These are phyloP conservation scores for Pseudomyrmex gracilis DNA, from an alignment of 1,140 invertebrate species.

Conservation along the genomic window DNA sequence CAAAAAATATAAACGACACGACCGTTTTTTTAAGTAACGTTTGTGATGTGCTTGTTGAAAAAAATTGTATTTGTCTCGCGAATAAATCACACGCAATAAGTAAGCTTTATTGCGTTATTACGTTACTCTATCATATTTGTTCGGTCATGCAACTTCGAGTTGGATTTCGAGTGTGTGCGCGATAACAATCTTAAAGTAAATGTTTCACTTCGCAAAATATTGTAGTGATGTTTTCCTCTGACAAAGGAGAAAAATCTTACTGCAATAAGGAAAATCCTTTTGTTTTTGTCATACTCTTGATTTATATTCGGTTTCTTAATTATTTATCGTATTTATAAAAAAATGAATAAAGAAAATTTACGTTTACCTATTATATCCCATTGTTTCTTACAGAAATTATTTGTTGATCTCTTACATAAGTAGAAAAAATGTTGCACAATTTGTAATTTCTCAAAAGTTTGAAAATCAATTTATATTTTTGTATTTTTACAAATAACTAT, in stretches of 20 bases:
- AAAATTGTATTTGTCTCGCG: not conserved
- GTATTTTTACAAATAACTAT: not conserved
- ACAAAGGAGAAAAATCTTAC: slow-evolving; percentile 7
- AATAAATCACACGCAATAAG: slow-evolving; percentile 9
- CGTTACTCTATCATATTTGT: not conserved
- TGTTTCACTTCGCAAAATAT: not conserved
- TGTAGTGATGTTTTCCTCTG: slow-evolving; percentile 23
- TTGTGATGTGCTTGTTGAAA: slow-evolving; percentile 25
- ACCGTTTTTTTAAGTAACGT: slow-evolving; percentile 10
- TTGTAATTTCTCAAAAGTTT: not conserved
- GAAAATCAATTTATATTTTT: too few relatives aligned
- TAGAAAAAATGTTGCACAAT: not conserved
- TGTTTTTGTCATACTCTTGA: not conserved
- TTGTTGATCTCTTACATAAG: not conserved
- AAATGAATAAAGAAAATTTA: not conserved
- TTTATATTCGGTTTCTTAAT: not conserved
- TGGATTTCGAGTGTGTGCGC: not conserved
- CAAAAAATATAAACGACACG: not conserved
- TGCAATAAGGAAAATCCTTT: not conserved
- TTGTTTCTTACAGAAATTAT: not conserved
- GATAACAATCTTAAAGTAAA: slow-evolving; percentile 30
- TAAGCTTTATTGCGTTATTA: not conserved
- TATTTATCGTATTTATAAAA: not conserved
- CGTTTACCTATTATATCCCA: not conserved
- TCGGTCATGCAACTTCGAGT: not conserved